phyloP scores from a whole-genome alignment of 2,888 invertebrate species.

The Caenorhabditis imperialis region DNA sequence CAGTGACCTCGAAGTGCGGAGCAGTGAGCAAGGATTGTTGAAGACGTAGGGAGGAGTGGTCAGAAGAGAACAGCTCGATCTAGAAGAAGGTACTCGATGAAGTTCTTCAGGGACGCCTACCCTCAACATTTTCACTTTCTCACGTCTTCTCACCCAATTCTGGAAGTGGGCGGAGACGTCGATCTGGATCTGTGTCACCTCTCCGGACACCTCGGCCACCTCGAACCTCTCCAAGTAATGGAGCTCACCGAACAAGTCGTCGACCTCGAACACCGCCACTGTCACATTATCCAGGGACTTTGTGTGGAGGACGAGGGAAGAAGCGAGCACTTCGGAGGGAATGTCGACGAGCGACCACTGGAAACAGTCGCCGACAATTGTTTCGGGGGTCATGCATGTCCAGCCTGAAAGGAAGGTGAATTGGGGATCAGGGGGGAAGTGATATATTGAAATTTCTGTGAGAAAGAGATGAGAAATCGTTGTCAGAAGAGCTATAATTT shows the following conservation, averaged over 20 bases:
- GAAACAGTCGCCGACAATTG: constrained; percentile 20
- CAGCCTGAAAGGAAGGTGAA: constrained; percentile 36
- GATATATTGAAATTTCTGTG: too few species aligned
- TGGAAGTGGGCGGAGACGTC: constrained; percentile 6
- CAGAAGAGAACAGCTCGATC: constrained; percentile 9
- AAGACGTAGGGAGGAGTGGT: not conserved
- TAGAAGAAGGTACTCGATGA: not conserved
- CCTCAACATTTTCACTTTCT: constrained; percentile 6
- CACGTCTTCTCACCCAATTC: constrained; percentile 7
- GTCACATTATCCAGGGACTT: not conserved
- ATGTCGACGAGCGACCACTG: constrained; percentile 12
- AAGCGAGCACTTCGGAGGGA: constrained; percentile 5
- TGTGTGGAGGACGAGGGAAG: constrained; percentile 10
- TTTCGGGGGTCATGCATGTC: constrained; percentile 14
- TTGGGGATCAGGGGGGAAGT: too few species aligned
- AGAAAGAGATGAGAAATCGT: too few species aligned
- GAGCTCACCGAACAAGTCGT: constrained; percentile 24
- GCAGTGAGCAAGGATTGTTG: not conserved
- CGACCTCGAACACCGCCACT: constrained; percentile 16
- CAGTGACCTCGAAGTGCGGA: constrained; percentile 24
- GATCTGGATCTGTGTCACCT: not conserved
- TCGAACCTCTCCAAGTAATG: constrained; percentile 15
- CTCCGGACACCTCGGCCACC: not conserved
- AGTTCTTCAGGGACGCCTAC: not conserved
- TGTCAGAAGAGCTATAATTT: too few species aligned